Evolutionary conservation across 2,888 invertebrate genomes (phyloP).

Genomic region (Xestia xanthographa): DNA sequence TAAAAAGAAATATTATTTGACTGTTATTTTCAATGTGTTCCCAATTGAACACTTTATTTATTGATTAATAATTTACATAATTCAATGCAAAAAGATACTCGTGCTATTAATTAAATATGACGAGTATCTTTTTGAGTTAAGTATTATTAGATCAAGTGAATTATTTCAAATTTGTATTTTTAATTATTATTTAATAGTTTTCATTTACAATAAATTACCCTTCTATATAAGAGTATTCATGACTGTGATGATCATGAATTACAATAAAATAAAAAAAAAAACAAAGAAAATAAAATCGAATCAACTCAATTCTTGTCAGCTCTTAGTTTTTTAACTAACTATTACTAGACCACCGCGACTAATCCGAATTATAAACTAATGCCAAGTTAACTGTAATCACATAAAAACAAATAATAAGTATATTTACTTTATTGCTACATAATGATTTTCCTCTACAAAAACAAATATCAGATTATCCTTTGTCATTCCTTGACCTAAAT

Average conservation of each 20-base stretch:
- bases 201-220: neutral
- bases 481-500: slow-evolving; percentile 57
- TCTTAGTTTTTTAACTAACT: neutral
- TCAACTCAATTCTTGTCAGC: neutral
- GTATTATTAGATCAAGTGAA: too few relatives aligned
- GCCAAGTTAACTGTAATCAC: neutral
- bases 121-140: neutral
- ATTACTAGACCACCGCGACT: slow-evolving; percentile 3
- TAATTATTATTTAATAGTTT: neutral
- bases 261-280: neutral
- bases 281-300: neutral
- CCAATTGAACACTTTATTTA: slow-evolving; percentile 19
- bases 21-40: neutral
- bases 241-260: neutral
- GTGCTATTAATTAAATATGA: neutral
- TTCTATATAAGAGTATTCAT: neutral
- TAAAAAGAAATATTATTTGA: slow-evolving; percentile 41
- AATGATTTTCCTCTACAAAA: slow-evolving; percentile 25
- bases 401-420: slow-evolving; percentile 39
- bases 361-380: slow-evolving; percentile 2
- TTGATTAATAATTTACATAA: slow-evolving; percentile 8
- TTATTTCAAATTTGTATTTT: neutral
- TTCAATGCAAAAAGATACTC: neutral
- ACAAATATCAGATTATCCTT: slow-evolving; percentile 44
- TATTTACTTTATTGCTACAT: slow-evolving; percentile 32